Percentiles rank a stretch among this genome's conserved stretches.
These are phyloP conservation scores for Carapus acus DNA, from an alignment of 2,797 vertebrate genomes.

Conservation along the genomic window DNA sequence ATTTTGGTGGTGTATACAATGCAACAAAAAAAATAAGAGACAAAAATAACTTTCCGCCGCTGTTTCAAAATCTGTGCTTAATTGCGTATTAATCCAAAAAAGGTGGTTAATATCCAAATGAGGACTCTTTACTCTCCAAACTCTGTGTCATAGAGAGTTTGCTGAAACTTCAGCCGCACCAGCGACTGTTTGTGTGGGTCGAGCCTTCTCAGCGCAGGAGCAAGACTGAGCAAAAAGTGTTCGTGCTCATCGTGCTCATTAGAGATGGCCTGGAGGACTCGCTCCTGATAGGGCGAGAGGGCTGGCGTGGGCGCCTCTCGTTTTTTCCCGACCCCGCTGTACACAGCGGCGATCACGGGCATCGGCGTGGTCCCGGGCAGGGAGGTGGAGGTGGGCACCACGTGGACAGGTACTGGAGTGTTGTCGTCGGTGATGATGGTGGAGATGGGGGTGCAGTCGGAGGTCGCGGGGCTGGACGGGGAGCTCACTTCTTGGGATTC, in stretches of 20 bases:
- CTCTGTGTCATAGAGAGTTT: conserved; percentile 1
- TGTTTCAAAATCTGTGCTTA: too few species aligned
- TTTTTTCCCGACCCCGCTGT: neutral
- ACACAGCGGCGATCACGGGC: neutral
- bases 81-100: too few species aligned
- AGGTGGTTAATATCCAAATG: too few species aligned
- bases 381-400: neutral
- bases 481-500: neutral
- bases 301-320: neutral
- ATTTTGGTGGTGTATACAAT: too few species aligned
- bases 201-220: neutral
- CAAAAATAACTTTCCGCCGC: too few species aligned
- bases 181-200: neutral
- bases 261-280: neutral
- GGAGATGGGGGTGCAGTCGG: neutral
- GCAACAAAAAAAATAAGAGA: too few species aligned
- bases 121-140: neutral
- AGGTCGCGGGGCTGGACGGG: neutral
- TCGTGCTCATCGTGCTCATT: neutral
- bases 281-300: neutral
- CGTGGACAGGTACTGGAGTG: neutral
- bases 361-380: neutral
- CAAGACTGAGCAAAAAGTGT: neutral
- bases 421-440: neutral
- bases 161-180: neutral